Conservation (phyloP, 2,888 invertebrate species). For the Andrena praecox region DNA sequence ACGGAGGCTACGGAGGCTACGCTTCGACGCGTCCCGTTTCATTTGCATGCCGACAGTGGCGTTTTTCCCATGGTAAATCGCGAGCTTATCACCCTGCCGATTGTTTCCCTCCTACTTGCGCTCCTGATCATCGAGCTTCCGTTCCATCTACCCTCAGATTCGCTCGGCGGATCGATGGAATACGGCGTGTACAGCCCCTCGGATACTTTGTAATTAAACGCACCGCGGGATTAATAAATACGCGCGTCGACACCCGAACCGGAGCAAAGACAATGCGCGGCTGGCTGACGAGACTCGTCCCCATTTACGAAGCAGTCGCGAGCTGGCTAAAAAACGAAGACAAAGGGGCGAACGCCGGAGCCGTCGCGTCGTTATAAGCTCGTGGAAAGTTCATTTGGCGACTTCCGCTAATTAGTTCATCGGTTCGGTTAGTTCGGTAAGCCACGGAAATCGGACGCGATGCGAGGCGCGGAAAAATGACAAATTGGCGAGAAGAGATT, state of each 20-base stretch:
- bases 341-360: neutral
- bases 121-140: neutral
- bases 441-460: neutral
- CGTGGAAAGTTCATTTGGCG: neutral
- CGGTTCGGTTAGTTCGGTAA: neutral
- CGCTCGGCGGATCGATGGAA: neutral
- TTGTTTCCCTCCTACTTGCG: neutral
- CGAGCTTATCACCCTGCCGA: conserved; percentile 1
- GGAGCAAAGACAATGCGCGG: neutral
- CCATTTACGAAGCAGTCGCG: neutral
- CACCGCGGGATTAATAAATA: neutral
- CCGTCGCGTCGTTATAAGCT: neutral
- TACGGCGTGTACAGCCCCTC: neutral
- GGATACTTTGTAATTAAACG: neutral
- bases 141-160: neutral
- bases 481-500: neutral
- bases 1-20: neutral
- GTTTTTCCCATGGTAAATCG: neutral
- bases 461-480: neutral
- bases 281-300: neutral
- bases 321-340: neutral
- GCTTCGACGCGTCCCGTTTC: neutral
- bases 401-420: neutral
- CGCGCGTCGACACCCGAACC: neutral
- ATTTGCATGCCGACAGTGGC: neutral